These are phyloP conservation scores for Cariama cristata DNA, from an alignment of 2,113 vertebrate genomes.

Conservation along the genomic window DNA sequence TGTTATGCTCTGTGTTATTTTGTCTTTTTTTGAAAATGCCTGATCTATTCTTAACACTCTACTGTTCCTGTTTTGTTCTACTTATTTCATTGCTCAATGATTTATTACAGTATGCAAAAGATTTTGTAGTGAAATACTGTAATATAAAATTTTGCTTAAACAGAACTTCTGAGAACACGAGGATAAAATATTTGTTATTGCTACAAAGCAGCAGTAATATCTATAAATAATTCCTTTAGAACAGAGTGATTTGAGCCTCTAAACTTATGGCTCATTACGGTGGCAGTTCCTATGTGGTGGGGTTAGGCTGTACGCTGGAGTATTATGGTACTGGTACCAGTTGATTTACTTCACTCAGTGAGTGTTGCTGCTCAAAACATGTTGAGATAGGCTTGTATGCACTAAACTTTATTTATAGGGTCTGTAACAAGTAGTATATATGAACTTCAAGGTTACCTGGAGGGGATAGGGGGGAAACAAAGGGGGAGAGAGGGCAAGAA, in stretches of 20 bases:
- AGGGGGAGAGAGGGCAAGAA: background rate
- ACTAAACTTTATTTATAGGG: background rate
- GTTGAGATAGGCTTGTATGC: background rate
- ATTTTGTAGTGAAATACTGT: background rate
- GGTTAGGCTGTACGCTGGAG: background rate
- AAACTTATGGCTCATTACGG: background rate
- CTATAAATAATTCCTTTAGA: background rate
- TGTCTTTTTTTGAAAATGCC: background rate
- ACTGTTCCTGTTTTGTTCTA: background rate
- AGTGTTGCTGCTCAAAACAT: background rate
- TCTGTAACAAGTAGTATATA: fast-evolving
- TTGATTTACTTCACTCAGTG: background rate
- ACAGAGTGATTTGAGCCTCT: background rate
- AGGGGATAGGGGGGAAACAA: background rate
- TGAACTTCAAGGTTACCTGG: background rate
- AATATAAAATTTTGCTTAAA: background rate
- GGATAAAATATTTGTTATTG: background rate
- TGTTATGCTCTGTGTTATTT: background rate
- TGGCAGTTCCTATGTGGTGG: background rate
- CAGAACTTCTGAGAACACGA: background rate
- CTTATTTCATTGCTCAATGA: background rate
- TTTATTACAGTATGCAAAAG: background rate
- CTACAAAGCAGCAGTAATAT: background rate
- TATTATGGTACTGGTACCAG: background rate
- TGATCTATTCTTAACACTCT: background rate